Evolutionary conservation across 2,797 vertebrate species (phyloP), one percentile per base, ranked within the genome.

Genomic region (Sebastes itinus): DNA sequence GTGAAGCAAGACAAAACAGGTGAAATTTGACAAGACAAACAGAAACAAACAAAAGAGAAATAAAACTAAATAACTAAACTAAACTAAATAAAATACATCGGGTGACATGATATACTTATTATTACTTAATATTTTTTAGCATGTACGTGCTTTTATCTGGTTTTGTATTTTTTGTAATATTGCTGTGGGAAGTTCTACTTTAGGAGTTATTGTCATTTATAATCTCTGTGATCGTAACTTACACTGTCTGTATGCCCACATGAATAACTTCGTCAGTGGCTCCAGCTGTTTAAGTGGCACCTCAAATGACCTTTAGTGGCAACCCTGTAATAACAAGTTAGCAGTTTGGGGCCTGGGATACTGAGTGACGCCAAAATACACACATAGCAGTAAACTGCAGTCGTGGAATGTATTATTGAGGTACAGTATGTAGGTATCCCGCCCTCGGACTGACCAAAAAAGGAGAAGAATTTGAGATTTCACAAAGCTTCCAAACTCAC

Each of bases 361-460:
- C n/a, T 7, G 67, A 65, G 9, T 78, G 82, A 87, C 82, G 84
- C 85, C 89, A 90, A 87, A 89, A 81, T 79, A 87, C 60, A 88
- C 83, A 84, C 77, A 89, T 38, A 85, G 83, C 80, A 86, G 81
- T 84, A 83, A 89, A 88, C 77, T 90, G 83, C 75, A 83, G 83
- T 89, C 67, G 82, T 87, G 89, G 87, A 87, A 90, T 86, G 84
- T 74, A 87, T 87, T 88, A 80, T 86, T 87, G 89, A 92, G 78
- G 83, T 85, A 89, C 71, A 75, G 82, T 85, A 70, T 87, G 82
- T 75, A 89, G 81, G 85, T 90, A 86, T 85, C 28, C 72, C 32
- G 23, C 77, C 58, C 38, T 82, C 67, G 63, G 14, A 28, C 68
- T 83, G 76, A 89, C 87, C 86, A 92, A 91, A 91, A 88, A 90